These are phyloP conservation scores for Campylorhamphus procurvoides DNA, from an alignment of 2,113 vertebrate species.

Conservation along the genomic window DNA sequence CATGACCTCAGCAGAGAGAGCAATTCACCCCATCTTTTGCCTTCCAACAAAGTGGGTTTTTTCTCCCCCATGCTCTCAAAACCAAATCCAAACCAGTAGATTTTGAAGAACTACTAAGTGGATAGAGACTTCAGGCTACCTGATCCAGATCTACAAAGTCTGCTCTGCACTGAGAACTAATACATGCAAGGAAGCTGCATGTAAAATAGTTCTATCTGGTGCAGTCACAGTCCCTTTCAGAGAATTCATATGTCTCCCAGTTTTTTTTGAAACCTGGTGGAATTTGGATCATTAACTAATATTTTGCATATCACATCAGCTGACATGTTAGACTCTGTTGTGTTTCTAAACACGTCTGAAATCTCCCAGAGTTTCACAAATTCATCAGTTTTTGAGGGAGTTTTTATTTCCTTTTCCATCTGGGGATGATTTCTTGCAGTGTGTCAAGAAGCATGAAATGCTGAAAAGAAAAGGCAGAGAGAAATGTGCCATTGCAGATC, in stretches of 20 bases:
- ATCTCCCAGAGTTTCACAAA: not conserved
- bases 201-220: not conserved
- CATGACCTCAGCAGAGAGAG: not conserved
- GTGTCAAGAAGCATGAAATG: not conserved
- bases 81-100: not conserved
- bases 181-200: not conserved
- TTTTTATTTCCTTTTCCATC: not conserved
- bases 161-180: not conserved
- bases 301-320: not conserved
- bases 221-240: not conserved
- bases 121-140: not conserved
- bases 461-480: not conserved
- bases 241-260: not conserved
- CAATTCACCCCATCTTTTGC: not conserved
- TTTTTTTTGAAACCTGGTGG: not conserved
- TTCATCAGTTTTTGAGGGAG: not conserved
- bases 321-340: not conserved
- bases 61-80: not conserved
- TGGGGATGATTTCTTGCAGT: not conserved
- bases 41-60: not conserved
- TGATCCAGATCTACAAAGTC: not conserved
- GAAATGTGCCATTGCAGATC: not conserved
- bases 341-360: not conserved
- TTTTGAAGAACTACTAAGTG: not conserved
- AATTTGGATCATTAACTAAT: not conserved